Conservation (phyloP, 2,888 invertebrate species). For the Nasonovia ribisnigri region DNA sequence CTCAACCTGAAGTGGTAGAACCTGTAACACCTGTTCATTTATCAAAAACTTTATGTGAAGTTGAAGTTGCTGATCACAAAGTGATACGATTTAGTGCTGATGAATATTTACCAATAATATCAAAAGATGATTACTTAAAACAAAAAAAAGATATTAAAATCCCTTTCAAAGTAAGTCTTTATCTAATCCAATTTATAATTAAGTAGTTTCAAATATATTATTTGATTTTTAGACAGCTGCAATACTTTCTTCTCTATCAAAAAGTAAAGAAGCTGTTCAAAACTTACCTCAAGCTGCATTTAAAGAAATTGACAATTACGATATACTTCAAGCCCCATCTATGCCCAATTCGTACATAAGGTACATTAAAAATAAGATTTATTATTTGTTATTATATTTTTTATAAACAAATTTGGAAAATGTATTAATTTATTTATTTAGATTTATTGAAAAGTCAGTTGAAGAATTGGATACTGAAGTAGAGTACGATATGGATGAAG, state of each 20-base stretch:
- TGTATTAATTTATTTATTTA: conserved; percentile 67
- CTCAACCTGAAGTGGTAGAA: conserved; percentile 50
- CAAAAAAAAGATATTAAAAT: conserved; percentile 41
- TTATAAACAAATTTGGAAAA: background rate
- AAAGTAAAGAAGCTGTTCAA: conserved; percentile 70
- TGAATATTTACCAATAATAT: conserved; percentile 53
- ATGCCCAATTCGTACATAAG: conserved; percentile 85
- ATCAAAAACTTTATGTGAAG: conserved; percentile 55
- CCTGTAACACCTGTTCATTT: conserved; percentile 57
- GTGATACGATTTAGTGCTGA: conserved; percentile 57
- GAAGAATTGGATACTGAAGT: conserved; percentile 93
- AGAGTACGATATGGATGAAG: conserved; percentile 98
- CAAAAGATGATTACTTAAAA: conserved; percentile 42
- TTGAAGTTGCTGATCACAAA: conserved; percentile 59
- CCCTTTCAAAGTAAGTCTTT: conserved; percentile 23
- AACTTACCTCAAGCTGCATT: conserved; percentile 81
- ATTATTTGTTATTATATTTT: conserved; percentile 26
- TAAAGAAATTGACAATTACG: conserved; percentile 81
- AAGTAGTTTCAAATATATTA: background rate
- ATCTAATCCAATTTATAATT: background rate
- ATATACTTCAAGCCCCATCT: conserved; percentile 85
- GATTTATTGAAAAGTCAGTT: conserved; percentile 93
- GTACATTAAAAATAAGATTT: conserved; percentile 66
- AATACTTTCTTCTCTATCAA: conserved; percentile 57
- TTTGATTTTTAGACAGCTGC: conserved; percentile 38